Conservation (phyloP, 2,888 invertebrate genomes). For the Phymatocera aterrima region DNA sequence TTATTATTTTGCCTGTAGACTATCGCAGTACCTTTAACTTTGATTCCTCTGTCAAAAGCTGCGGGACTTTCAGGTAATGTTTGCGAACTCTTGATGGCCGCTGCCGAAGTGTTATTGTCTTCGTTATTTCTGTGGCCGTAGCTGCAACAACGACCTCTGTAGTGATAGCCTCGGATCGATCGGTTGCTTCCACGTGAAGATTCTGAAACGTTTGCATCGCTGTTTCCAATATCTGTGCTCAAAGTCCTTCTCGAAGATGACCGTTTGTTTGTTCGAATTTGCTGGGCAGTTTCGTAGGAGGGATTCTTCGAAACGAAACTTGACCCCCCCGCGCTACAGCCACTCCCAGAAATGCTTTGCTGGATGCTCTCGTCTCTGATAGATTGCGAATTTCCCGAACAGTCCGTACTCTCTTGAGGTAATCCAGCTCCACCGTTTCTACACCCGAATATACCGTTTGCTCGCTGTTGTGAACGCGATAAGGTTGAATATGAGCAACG, state of each 20-base stretch:
- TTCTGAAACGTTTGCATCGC: constrained; percentile 47
- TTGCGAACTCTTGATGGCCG: not conserved
- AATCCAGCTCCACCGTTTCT: constrained; percentile 60
- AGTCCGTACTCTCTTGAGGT: constrained; percentile 65
- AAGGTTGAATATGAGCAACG: constrained; percentile 79
- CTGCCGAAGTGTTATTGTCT: not conserved
- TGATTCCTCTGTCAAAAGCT: not conserved
- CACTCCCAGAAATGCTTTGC: constrained; percentile 49
- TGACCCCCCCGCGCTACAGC: constrained; percentile 39
- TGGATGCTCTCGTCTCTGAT: constrained; percentile 59
- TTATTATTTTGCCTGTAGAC: constrained; percentile 25
- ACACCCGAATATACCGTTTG: constrained; percentile 75
- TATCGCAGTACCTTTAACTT: constrained; percentile 20
- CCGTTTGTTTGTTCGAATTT: constrained; percentile 43
- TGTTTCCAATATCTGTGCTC: constrained; percentile 47
- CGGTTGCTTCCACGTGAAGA: not conserved
- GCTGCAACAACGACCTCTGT: constrained; percentile 21
- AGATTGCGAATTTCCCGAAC: constrained; percentile 62
- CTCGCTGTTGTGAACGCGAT: constrained; percentile 77
- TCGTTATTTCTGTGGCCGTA: constrained; percentile 8
- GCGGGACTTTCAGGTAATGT: not conserved
- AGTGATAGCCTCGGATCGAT: not conserved
- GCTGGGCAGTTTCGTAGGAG: constrained; percentile 2
- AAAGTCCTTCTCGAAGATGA: constrained; percentile 45
- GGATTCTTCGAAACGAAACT: not conserved